A percentile compares a stretch with the other conserved stretches of the same genome.
Conservation (phyloP, 2,113 vertebrate genomes). For the Rousettus leschenaultii region DNA sequence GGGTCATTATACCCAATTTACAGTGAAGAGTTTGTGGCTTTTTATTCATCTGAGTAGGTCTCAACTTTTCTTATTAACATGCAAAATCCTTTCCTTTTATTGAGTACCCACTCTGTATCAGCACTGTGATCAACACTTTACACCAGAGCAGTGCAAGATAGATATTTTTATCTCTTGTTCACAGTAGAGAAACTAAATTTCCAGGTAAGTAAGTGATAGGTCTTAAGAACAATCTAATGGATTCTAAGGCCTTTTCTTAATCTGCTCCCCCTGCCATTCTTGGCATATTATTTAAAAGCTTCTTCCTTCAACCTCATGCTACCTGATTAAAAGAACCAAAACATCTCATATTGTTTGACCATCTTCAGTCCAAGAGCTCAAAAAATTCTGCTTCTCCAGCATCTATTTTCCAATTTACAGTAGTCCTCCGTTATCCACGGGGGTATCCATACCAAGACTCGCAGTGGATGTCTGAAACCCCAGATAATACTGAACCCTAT, state of each 20-base stretch:
- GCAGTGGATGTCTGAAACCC: not conserved
- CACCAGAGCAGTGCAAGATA: not conserved
- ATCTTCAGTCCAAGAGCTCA: not conserved
- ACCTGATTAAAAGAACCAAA: not conserved
- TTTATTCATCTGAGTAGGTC: not conserved
- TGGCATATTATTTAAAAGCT: not conserved
- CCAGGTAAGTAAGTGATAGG: not conserved
- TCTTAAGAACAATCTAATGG: not conserved
- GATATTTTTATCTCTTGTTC: not conserved
- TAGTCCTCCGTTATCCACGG: not conserved
- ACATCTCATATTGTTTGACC: not conserved
- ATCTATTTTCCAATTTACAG: not conserved
- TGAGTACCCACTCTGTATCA: not conserved
- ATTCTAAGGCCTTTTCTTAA: not conserved
- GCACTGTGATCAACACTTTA: not conserved
- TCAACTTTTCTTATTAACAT: not conserved
- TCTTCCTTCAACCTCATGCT: not conserved
- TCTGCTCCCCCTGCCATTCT: not conserved
- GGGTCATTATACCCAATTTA: not conserved
- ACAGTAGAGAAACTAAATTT: not conserved
- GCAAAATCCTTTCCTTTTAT: not conserved
- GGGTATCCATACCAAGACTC: not conserved
- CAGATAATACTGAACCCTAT: not conserved
- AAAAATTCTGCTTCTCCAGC: not conserved
- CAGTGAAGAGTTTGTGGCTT: not conserved